Evolutionary conservation across 2,888 invertebrate species (phyloP).

Genomic region (Emesis furor): DNA sequence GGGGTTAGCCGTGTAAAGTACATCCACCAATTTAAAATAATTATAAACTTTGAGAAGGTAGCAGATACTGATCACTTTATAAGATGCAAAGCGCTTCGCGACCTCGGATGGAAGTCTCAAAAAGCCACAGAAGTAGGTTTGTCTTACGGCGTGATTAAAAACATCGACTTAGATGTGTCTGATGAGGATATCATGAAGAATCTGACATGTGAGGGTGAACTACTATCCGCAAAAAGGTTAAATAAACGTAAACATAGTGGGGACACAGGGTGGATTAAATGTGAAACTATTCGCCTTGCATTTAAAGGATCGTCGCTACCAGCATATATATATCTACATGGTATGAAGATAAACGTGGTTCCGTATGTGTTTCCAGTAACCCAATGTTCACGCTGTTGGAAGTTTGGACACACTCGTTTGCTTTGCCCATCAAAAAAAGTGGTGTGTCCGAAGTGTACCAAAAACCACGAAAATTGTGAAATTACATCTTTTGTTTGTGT

Average conservation of each 20-base stretch:
- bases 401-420: constrained; percentile 45
- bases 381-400: constrained; percentile 57
- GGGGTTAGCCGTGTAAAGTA: constrained; percentile 13
- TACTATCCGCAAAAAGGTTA: constrained; percentile 37
- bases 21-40: constrained; percentile 48
- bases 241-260: constrained; percentile 21
- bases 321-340: constrained; percentile 39
- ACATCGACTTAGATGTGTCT: constrained; percentile 50
- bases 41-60: constrained; percentile 33
- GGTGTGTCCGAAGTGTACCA: constrained; percentile 58
- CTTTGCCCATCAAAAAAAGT: constrained; percentile 44
- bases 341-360: constrained; percentile 44
- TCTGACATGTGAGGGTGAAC: constrained; percentile 33
- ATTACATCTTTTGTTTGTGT: constrained; percentile 51
- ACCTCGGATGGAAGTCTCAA: constrained; percentile 52
- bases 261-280: constrained; percentile 4
- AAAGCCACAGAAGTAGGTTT: constrained; percentile 50
- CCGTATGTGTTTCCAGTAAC: constrained; percentile 62
- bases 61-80: constrained; percentile 15
- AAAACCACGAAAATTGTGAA: constrained; percentile 55
- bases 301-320: constrained; percentile 57
- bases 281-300: constrained; percentile 48
- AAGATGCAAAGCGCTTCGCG: constrained; percentile 25
- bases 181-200: constrained; percentile 48
- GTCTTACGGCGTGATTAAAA: constrained; percentile 58